Evolutionary conservation across 2,888 invertebrate species (phyloP).

Genomic region (Diogma glabrata): DNA sequence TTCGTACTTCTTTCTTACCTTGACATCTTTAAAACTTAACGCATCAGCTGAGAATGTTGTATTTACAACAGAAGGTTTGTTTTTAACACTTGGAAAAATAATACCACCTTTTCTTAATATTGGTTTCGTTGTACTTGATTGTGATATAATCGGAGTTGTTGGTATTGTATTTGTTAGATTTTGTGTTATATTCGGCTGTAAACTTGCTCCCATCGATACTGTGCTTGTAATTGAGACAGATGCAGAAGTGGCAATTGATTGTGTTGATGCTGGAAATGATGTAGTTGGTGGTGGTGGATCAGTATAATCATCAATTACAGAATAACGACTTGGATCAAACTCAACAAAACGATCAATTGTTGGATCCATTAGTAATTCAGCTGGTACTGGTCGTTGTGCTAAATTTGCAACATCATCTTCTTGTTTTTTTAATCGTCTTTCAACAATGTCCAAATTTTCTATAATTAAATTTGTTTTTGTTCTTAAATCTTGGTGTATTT

Average conservation of each 20-base stretch:
- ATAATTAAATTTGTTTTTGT: conserved; percentile 78
- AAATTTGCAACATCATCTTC: conserved; percentile 71
- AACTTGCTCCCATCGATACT: conserved; percentile 10
- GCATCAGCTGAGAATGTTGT: conserved; percentile 71
- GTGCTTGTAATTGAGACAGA: conserved; percentile 21
- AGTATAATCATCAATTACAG: conserved; percentile 32
- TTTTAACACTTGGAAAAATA: conserved; percentile 84
- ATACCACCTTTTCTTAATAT: conserved; percentile 62
- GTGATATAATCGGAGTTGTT: conserved; percentile 22
- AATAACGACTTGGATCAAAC: conserved; percentile 56
- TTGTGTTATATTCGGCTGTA: conserved; percentile 17
- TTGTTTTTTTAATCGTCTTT: conserved; percentile 71
- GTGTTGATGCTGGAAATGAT: conserved; percentile 30
- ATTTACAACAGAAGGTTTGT: conserved; percentile 75
- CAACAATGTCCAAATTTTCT: conserved; percentile 76
- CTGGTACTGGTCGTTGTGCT: conserved; percentile 62
- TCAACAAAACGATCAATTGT: conserved; percentile 70
- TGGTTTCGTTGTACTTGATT: conserved; percentile 25
- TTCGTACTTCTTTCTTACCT: conserved; percentile 60
- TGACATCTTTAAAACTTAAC: conserved; percentile 67
- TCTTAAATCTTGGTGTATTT: conserved; percentile 71
- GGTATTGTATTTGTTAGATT: conserved; percentile 22
- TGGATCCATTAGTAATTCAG: conserved; percentile 62
- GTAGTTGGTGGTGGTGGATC: conserved; percentile 32
- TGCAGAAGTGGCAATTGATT: conserved; percentile 17